Evolutionary conservation across 1,140 invertebrate genomes (phyloP), one percentile per base, ranked within the genome.

Genomic region (Tribolium castaneum): DNA sequence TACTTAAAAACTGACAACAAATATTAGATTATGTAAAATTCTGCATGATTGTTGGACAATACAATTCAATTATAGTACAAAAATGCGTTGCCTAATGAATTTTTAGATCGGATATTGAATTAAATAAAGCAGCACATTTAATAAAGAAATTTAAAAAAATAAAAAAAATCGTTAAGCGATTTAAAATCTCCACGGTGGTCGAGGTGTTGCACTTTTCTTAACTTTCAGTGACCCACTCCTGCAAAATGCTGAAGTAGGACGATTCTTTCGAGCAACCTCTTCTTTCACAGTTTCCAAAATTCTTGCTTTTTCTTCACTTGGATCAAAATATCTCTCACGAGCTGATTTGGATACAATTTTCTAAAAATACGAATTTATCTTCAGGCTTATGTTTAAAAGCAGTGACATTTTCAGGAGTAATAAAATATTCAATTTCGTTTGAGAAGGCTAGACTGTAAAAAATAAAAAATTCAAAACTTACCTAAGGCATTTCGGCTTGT

Each of bases 171-270:
- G 22, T 25, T n/a, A n/a, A n/a, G n/a, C n/a, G n/a, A n/a, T n/a
- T 78, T 78, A 81, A 49, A 70, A 80, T 75, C 75, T 73, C 81
- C 81, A 82, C 34, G 56, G 74, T 35, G 81, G 81, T 56, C 73
- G 73, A 4, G 75, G 75, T 12, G 35, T 71, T n/a, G 52, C 25
- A 6, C 13, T 51, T 34, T 78, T 80, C 25, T 51, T 78, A 22
- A 16, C 25, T 70, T 71, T 77, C 2, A 56, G 9, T 2, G 79
- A 80, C n/a, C 62, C 76, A 34, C 71, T 56, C 70, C 80, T 75
- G 7, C 25, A 74, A 35, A 80, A 74, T 12, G 76, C 73, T 1
- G 76, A 72, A 10, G 76, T 54, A 1, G 51, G 66, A 22, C 54
- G 76, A 22, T 73, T 56, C 52, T 80, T 66, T 3, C 6, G 3